phyloP scores from a whole-genome alignment of 2,113 vertebrate genomes.

The Oryzias woworae region DNA sequence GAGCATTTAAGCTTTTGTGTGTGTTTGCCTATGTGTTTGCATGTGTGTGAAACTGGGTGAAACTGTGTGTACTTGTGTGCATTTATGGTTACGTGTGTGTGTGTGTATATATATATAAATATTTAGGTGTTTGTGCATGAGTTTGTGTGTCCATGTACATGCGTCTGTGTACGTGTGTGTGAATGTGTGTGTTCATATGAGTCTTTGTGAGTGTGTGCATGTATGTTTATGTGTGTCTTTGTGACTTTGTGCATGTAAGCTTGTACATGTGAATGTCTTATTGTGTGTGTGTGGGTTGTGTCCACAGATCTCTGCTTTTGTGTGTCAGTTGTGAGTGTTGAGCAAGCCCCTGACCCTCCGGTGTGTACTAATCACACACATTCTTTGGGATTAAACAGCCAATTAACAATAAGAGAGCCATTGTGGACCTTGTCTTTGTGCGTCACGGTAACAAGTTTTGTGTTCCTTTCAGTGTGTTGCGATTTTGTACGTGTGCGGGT shows the following conservation, averaged over 20 bases:
- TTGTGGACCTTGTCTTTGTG: slow-evolving; percentile 72
- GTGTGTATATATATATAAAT: too few relatives aligned
- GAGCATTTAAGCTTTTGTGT: too few relatives aligned
- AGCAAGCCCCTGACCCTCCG: slow-evolving; percentile 72
- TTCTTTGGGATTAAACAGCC: slow-evolving; percentile 81
- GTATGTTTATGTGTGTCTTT: too few relatives aligned
- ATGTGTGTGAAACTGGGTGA: too few relatives aligned
- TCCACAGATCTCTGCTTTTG: slow-evolving; percentile 66
- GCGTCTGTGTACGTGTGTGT: slow-evolving; percentile 5
- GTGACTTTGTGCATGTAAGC: too few relatives aligned
- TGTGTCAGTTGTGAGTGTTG: slow-evolving; percentile 75
- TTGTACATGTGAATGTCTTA: too few relatives aligned
- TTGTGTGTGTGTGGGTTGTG: slow-evolving; percentile 4
- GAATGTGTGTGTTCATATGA: slow-evolving; percentile 2
- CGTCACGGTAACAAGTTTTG: slow-evolving; percentile 68
- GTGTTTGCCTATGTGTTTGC: too few relatives aligned
- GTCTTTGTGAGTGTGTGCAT: too few relatives aligned
- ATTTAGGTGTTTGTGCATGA: too few relatives aligned
- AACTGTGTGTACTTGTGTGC: too few relatives aligned
- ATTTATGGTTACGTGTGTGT: too few relatives aligned
- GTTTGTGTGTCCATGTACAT: neutral
- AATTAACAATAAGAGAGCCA: slow-evolving; percentile 82
- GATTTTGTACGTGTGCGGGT: slow-evolving; percentile 14
- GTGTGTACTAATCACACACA: slow-evolving; percentile 75
- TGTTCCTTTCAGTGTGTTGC: slow-evolving; percentile 30